Conservation (phyloP, 2,888 invertebrate species). For the Suillia variegata region DNA sequence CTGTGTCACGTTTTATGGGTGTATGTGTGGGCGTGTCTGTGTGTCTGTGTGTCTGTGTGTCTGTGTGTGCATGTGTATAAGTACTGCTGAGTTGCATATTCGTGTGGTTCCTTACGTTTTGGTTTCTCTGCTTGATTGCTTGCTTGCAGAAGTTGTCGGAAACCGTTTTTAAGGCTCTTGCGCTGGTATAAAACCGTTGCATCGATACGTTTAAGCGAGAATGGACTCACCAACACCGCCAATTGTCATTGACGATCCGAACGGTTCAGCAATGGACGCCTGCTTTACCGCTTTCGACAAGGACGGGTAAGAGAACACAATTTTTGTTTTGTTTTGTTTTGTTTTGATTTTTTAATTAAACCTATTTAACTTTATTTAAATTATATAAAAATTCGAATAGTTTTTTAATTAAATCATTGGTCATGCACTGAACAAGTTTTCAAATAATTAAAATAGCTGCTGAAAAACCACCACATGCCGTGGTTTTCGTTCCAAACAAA, state of each 20-base stretch:
- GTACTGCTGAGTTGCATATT: background rate
- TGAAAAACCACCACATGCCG: too few species aligned
- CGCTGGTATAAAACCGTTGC: slow-evolving; percentile 26
- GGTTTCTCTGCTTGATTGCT: background rate
- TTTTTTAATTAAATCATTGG: slow-evolving; percentile 11
- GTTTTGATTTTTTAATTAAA: background rate
- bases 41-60: background rate
- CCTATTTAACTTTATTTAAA: background rate
- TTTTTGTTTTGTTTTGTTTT: background rate
- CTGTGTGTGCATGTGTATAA: background rate
- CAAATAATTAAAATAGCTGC: slow-evolving; percentile 7
- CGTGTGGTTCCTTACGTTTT: background rate
- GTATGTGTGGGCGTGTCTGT: too few species aligned
- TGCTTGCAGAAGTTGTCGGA: slow-evolving; percentile 1
- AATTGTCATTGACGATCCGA: slow-evolving; percentile 63
- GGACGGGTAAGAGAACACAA: slow-evolving; percentile 72
- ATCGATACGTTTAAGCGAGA: slow-evolving; percentile 20
- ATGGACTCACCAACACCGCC: slow-evolving; percentile 61
- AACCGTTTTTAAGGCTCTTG: background rate
- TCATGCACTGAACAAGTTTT: background rate
- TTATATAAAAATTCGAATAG: background rate
- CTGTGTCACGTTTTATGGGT: too few species aligned
- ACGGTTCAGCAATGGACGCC: slow-evolving; percentile 80
- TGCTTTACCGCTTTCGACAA: slow-evolving; percentile 91
- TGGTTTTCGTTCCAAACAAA: too few species aligned